Percentiles rank a stretch among this genome's conserved stretches.
phyloP scores from a whole-genome alignment of 2,797 vertebrate species.

The Syngnathus acus region DNA sequence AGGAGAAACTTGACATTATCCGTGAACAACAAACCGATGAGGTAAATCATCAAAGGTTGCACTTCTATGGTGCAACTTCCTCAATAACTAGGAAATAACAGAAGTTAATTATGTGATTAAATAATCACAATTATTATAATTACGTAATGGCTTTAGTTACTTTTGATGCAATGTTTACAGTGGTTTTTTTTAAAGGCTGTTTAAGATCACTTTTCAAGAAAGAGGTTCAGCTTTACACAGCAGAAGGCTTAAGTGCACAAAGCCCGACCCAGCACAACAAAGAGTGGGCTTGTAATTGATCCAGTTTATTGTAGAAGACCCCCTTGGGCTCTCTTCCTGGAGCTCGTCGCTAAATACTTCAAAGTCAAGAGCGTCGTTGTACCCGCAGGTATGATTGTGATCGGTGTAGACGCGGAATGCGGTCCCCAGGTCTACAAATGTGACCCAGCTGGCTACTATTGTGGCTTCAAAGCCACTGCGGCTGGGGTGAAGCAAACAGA shows the following conservation, averaged over 20 bases:
- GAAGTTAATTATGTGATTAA: background rate
- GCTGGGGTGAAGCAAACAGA: conserved; percentile 98
- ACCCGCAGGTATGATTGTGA: conserved; percentile 89
- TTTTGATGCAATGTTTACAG: background rate
- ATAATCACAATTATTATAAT: background rate
- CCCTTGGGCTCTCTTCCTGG: background rate
- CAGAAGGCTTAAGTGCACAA: background rate
- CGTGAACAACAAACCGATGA: background rate
- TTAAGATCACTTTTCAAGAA: background rate
- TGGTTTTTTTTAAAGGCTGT: background rate
- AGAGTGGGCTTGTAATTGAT: background rate
- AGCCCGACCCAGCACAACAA: background rate
- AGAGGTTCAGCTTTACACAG: background rate
- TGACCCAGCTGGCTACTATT: conserved; percentile 95
- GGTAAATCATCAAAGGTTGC: background rate
- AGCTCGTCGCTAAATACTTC: too few relatives aligned
- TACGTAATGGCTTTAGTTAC: background rate
- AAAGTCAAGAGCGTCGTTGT: background rate
- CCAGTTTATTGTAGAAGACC: background rate
- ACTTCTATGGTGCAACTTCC: background rate
- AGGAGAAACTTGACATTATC: background rate
- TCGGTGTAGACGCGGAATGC: conserved; percentile 86
- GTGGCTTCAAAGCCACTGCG: conserved; percentile 95
- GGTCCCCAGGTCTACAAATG: conserved; percentile 96
- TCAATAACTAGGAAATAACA: background rate